phyloP scores from a whole-genome alignment of 37 sponge, comb jelly and placozoan species.

The Chondrosia reniformis region DNA sequence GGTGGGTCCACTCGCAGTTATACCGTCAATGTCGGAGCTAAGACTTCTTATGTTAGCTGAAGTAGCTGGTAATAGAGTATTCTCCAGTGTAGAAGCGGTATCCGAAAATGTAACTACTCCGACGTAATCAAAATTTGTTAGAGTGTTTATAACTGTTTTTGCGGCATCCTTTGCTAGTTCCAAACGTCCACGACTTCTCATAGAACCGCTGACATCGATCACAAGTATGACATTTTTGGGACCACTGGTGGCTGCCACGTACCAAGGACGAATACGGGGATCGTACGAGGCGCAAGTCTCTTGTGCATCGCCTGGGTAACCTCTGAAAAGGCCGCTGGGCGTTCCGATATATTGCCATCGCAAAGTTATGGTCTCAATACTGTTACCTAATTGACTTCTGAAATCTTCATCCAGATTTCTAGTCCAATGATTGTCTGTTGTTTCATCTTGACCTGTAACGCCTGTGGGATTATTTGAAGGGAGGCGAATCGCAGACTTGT shows the following conservation, averaged over 20 bases:
- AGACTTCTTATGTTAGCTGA: not conserved
- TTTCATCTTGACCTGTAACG: not conserved
- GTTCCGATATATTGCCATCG: constrained; percentile 14
- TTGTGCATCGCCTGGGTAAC: not conserved
- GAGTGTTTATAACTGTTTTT: not conserved
- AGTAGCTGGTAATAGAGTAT: constrained; percentile 5
- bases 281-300: constrained; percentile 7
- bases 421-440: constrained; percentile 12
- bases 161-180: not conserved
- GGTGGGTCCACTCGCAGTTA: not conserved
- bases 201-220: constrained; percentile 23
- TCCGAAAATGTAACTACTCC: not conserved
- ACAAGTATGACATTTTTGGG: constrained; percentile 26
- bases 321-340: not conserved
- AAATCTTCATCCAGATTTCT: not conserved
- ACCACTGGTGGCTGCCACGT: constrained; percentile 33
- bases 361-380: not conserved
- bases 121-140: constrained; percentile 5
- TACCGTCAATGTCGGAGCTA: not conserved
- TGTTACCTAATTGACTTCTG: not conserved
- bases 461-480: not conserved
- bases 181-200: constrained; percentile 2
- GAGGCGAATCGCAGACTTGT: not conserved
- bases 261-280: constrained; percentile 34
- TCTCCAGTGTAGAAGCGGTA: not conserved